phyloP scores from a whole-genome alignment of 1,140 invertebrate genomes.

The Coenobita brevimanus region DNA sequence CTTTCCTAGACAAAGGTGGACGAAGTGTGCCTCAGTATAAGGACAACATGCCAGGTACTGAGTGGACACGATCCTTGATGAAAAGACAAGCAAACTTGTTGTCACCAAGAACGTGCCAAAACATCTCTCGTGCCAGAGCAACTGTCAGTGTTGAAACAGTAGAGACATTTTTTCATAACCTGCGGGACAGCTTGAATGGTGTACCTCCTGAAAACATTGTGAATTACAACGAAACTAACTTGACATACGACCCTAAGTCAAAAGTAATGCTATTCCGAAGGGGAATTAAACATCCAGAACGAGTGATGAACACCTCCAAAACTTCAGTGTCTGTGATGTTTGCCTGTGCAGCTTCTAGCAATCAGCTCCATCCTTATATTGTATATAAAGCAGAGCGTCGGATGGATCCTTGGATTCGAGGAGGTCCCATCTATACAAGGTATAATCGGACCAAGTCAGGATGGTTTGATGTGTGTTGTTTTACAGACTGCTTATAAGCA shows the following conservation, averaged over 20 bases:
- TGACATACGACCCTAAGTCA: not conserved
- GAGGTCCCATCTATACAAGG: not conserved
- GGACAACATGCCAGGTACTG: slow-evolving; percentile 31
- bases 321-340: slow-evolving; percentile 5
- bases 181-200: not conserved
- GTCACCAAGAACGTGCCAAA: not conserved
- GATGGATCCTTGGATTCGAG: not conserved
- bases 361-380: not conserved
- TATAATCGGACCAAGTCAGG: not conserved
- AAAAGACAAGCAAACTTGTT: not conserved
- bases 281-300: slow-evolving; percentile 16
- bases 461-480: slow-evolving; percentile 3
- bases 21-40: not conserved
- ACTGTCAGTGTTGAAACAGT: not conserved
- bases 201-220: slow-evolving; percentile 28
- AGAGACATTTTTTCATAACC: slow-evolving; percentile 4
- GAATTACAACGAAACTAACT: slow-evolving; percentile 18
- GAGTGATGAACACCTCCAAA: not conserved
- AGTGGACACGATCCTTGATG: not conserved
- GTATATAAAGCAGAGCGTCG: not conserved
- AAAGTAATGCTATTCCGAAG: slow-evolving; percentile 1
- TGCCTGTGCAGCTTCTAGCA: not conserved
- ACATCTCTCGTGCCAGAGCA: not conserved
- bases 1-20: too few relatives aligned
- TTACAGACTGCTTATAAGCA: not conserved